Evolutionary conservation across 2,797 vertebrate species (phyloP).

Genomic region (Morus bassanus): DNA sequence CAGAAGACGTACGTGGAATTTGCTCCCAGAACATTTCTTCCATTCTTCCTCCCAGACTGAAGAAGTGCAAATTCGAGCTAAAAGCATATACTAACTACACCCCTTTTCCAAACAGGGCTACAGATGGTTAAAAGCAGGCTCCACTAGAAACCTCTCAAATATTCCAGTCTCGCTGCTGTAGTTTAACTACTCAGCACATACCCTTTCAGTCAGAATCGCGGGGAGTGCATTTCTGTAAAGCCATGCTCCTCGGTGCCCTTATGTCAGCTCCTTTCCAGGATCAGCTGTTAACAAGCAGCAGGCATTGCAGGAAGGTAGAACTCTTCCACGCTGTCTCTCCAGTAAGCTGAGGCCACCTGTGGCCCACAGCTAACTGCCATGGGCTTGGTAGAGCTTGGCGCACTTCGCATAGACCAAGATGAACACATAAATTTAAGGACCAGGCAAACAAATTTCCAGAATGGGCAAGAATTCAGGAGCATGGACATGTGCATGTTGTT

Average conservation of each 20-base stretch:
- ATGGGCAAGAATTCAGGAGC: background rate
- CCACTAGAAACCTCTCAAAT: background rate
- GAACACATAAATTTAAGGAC: constrained; percentile 27
- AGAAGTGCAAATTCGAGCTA: constrained; percentile 31
- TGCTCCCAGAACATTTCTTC: constrained; percentile 66
- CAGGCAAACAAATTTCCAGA: background rate
- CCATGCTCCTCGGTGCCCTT: background rate
- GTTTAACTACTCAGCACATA: background rate
- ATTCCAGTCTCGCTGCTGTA: background rate
- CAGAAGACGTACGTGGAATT: constrained; percentile 60
- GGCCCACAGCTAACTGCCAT: background rate
- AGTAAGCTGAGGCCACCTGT: constrained; percentile 4
- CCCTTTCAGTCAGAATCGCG: constrained; percentile 18
- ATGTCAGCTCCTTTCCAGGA: constrained; percentile 27
- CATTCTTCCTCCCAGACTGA: constrained; percentile 41
- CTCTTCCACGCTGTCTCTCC: background rate
- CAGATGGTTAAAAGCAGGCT: background rate
- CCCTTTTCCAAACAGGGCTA: background rate
- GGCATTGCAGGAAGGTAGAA: background rate
- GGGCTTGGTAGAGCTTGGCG: background rate
- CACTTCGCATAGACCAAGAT: constrained; percentile 31
- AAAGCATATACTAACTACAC: background rate
- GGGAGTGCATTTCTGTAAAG: background rate
- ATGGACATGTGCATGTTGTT: rapidly evolving
- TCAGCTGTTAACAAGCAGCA: constrained; percentile 6